phyloP scores from a whole-genome alignment of 2,888 invertebrate genomes.

The Lobophora halterata region DNA sequence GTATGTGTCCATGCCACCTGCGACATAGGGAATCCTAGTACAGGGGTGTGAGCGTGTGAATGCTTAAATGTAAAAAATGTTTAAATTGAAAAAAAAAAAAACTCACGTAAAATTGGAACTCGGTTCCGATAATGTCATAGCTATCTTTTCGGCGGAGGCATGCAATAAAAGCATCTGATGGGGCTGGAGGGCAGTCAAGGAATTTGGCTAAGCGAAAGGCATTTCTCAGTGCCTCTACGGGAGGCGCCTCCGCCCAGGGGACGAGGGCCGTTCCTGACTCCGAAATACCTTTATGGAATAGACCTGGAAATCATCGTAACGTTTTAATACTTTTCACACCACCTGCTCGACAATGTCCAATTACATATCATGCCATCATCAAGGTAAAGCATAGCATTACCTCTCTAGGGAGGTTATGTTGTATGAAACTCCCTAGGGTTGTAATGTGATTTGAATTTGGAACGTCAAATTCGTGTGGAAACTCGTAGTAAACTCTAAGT shows the following conservation, averaged over 20 bases:
- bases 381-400: no score
- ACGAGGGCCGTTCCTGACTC: slow-evolving; percentile 87
- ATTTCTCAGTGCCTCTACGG: slow-evolving; percentile 79
- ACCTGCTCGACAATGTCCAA: no score
- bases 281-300: slow-evolving; percentile 87
- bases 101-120: slow-evolving; percentile 85
- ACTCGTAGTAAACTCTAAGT: no score
- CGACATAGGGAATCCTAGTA: no score
- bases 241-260: slow-evolving; percentile 84
- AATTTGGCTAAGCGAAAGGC: slow-evolving; percentile 82
- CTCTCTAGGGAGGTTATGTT: no score
- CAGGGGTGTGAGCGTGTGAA: no score
- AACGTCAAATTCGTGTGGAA: no score
- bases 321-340: slow-evolving; percentile 3
- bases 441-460: no score
- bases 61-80: no score
- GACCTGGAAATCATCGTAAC: slow-evolving; percentile 64
- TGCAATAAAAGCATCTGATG: slow-evolving; percentile 74
- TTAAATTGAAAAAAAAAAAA: background rate
- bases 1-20: no score
- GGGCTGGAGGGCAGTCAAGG: slow-evolving; percentile 80
- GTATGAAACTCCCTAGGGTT: no score
- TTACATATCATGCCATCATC: no score
- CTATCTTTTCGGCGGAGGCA: slow-evolving; percentile 84
- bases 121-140: slow-evolving; percentile 82